Base-by-base conservation (phyloP, 2,888 invertebrate genomes). In the Cyclophora albipunctata region DNA sequence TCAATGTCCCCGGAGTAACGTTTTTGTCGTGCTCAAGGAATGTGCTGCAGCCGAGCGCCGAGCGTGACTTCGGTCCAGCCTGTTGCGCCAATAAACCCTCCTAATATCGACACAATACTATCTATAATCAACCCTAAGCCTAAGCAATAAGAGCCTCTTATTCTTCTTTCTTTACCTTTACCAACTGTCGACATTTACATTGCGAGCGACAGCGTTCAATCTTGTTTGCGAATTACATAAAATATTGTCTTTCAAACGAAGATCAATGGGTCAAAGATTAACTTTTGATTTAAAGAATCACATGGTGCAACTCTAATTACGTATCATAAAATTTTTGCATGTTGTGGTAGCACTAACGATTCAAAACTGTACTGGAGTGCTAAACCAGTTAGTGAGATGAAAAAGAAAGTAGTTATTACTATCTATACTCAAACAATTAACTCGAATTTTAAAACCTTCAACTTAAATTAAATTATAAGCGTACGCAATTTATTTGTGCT, bases 11-110 rank as follows among this genome's bases (percentile, higher is more conserved):
- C 42, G 6, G 7, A 33, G 37, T 41, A 45, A 42, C 42, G 52
- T 49, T 52, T 52, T 52, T 47, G 50, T 40, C 44, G 43, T 34
- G 45, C 34, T 7, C 37, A 41, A 52, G 46, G 49, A 52, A 52
- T 52, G 49, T 37, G 41, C 5, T 35, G 45, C 42, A 43, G 43
- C 7, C 37, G 37, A 7, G 43, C 51, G 34, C 34, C 40, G 42
- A 47, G 51, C 51, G 51, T 51, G 47, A 51, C 47, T 41, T n/a
- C 7, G 48, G 43, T 47, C 45, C 47, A 41, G 44, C 51, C 45
- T 7, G 43, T 43, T 43, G 34, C 34, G 20, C 34, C 34, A 37
- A 37, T 37, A 37, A 37, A 43, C 43, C 43, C 43, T 20, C 42
- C 34, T 40, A 45, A 33, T 7, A 4, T 46, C 40, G 40, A 46